A percentile compares a stretch with the other conserved stretches of the same genome.
Evolutionary conservation across 2,888 invertebrate genomes (phyloP).

Genomic region (Xylota sylvarum): DNA sequence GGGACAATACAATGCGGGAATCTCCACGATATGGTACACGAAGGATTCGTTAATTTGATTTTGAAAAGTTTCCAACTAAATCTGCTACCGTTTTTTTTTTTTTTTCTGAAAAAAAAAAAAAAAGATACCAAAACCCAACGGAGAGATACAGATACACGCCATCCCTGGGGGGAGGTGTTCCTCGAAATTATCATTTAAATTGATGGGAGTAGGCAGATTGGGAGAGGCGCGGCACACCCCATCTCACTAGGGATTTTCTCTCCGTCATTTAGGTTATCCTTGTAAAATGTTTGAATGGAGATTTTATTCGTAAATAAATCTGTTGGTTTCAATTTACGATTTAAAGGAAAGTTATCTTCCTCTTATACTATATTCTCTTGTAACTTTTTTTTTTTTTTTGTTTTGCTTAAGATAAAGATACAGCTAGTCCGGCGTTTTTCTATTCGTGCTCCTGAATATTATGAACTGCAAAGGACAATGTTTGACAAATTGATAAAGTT

Average conservation of each 20-base stretch:
- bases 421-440: background rate
- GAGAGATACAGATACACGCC: constrained; percentile 7
- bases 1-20: constrained; percentile 62
- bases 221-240: background rate
- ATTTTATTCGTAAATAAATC: constrained; percentile 67
- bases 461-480: constrained; percentile 55
- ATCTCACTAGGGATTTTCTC: constrained; percentile 25
- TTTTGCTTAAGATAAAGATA: constrained; percentile 1
- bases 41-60: constrained; percentile 75
- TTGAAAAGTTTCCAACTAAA: constrained; percentile 68
- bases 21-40: constrained; percentile 67
- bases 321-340: constrained; percentile 43
- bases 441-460: constrained; percentile 7
- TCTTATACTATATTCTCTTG: too few species aligned
- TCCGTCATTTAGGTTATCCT: constrained; percentile 32
- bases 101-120: background rate
- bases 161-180: constrained; percentile 17
- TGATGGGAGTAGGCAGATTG: constrained; percentile 36
- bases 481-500: constrained; percentile 72
- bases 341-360: constrained; percentile 25
- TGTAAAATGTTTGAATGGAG: constrained; percentile 59
- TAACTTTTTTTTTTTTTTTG: background rate
- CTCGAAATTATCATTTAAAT: constrained; percentile 72
- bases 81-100: constrained; percentile 35
- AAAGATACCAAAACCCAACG: constrained; percentile 3